A percentile compares a stretch with the other conserved stretches of the same genome.
These are phyloP conservation scores for Datnioides undecimradiatus DNA, from an alignment of 2,113 vertebrate species.

Conservation along the genomic window DNA sequence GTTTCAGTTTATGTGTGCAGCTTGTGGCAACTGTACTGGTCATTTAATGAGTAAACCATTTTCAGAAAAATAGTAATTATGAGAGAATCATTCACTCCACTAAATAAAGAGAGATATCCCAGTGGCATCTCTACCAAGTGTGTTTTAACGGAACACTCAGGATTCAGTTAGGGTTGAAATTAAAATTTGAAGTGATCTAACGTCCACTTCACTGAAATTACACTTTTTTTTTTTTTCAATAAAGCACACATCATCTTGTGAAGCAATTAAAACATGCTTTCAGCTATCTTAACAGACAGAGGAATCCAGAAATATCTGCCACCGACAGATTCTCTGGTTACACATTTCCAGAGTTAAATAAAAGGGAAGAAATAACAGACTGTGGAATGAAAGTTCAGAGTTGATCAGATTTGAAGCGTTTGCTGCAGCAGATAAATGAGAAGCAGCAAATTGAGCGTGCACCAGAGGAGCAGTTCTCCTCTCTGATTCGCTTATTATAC, in stretches of 20 bases:
- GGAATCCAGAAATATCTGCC: constrained; percentile 22
- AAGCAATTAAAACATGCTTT: constrained; percentile 50
- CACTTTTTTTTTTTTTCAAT: constrained; percentile 20
- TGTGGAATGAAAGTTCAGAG: constrained; percentile 29
- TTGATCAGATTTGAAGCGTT: constrained; percentile 48
- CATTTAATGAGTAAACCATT: constrained; percentile 43
- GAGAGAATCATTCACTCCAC: constrained; percentile 18
- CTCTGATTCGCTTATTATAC: constrained; percentile 50
- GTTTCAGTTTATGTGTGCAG: neutral
- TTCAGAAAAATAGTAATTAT: constrained; percentile 14
- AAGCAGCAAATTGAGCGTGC: constrained; percentile 38
- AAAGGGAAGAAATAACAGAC: constrained; percentile 35
- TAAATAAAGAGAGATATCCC: constrained; percentile 4
- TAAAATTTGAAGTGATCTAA: constrained; percentile 24
- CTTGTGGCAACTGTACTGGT: neutral
- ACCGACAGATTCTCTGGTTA: constrained; percentile 11
- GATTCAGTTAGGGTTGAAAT: constrained; percentile 46
- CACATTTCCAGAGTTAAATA: constrained; percentile 17
- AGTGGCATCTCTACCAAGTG: constrained; percentile 5
- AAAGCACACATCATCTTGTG: constrained; percentile 19
- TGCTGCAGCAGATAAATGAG: constrained; percentile 50
- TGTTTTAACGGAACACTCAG: constrained; percentile 22
- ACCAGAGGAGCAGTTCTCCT: neutral
- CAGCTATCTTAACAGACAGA: constrained; percentile 10
- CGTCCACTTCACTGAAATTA: constrained; percentile 43